Base-by-base conservation (phyloP, 2,888 invertebrate species). In the Teleiodes luculella region DNA sequence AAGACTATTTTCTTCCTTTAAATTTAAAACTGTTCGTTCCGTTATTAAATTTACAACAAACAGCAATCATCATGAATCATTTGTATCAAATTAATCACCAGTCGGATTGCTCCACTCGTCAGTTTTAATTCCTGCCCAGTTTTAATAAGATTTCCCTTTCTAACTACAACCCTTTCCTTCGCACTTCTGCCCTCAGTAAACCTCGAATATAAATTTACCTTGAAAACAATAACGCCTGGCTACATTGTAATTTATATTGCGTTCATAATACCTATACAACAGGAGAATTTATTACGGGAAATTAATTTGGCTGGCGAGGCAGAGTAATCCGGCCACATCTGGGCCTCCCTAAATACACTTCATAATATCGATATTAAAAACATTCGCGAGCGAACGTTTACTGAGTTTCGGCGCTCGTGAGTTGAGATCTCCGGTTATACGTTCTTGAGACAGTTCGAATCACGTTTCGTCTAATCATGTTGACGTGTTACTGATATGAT, bases 221-320 rank as follows among this genome's bases (percentile, higher is more conserved):
- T 63, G 64, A 66, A 62, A 66, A 76, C 72, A 74, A 73, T 71
- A 67, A 64, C 60, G 58, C 57, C 57, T 61, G 61, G 68, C 68
- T 53, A 54, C 66, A 57, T 59, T 61, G 67, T 78, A 79, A 81
- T 81, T 80, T 80, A 80, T 80, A 78, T 70, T 60, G 66, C 75
- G 66, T 73, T 75, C 78, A 80, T 81, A 82, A 80, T 80, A 77
- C 76, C 72, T 69, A 66, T 70, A 72, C 71, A 66, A 65, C 58
- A 60, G 61, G 58, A 58, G 67, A 80, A 80, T 81, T 82, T 83
- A 82, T 78, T 74, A 69, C 66, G 65, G 68, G 69, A 75, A 79
- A 80, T 80, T 83, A 80, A 83, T 81, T 80, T 74, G 60, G 70
- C 68, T 64, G 64, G 65, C 63, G 57, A 61, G 56, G 58, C 62